Evolutionary conservation across 1,140 invertebrate species (phyloP), one percentile per base, ranked within the genome.

Genomic region (Aphelinus certus): DNA sequence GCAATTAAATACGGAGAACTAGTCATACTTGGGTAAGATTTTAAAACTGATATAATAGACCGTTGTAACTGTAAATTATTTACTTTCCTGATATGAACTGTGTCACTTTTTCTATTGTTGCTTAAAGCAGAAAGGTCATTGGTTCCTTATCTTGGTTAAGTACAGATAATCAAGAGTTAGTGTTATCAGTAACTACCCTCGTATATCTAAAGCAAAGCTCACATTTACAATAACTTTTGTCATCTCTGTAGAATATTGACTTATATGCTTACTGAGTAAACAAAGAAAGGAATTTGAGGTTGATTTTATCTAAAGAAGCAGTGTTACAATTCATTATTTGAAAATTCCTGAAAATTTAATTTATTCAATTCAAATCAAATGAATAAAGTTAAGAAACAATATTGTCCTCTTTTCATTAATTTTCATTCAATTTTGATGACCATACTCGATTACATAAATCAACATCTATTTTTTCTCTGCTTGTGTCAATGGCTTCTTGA

Each of bases 1-100:
- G 90, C 91, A 80, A 89, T 95, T 80, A 96, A 95, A 90, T 97
- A 96, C 90, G 96, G 96, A 79, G 96, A 97, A 91, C 91, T 97
- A 84, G 94, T 97, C 84, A 96, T 97, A 88, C 91, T 97, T 85
- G 96, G 96, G 95, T 97, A 90, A 92, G 92, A 91, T 69, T 58
- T 64, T 49, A 1, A 76, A 57, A 61, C 42, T 55, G 26, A 71
- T 10, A 48, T 45, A 48, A 5, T 42, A 73, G 43, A 69, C 47
- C 66, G n/a, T 57, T 6, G 3, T 49, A 49, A 60, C 65, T 48
- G 45, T 5, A 42, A 1, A 26, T 9, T 66, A 55, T 68, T 55
- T 69, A 55, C 49, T 53, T 60, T 67, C 3, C 43, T 62, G 46
- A 73, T 10, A 51, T 53, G n/a, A 49, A 62, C 61, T 42, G 26